phyloP scores from a whole-genome alignment of 2,888 invertebrate species.

The Serripes groenlandicus region DNA sequence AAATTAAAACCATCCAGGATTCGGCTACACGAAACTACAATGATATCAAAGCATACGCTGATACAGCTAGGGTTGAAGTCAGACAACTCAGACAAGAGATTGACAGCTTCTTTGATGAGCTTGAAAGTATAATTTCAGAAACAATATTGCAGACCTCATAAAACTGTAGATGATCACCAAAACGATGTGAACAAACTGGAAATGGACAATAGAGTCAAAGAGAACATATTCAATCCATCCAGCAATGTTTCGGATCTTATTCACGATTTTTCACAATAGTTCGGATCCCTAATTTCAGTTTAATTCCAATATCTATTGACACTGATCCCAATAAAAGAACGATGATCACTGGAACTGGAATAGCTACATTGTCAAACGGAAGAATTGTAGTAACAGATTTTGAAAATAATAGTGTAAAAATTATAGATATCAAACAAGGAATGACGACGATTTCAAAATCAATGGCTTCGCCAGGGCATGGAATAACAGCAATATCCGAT shows the following conservation, averaged over 20 bases:
- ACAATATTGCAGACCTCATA: neutral
- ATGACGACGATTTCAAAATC: neutral
- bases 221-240: neutral
- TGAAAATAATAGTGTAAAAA: neutral
- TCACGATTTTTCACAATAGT: neutral
- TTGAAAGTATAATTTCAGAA: neutral
- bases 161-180: neutral
- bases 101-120: neutral
- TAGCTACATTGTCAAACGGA: neutral
- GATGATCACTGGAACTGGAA: neutral
- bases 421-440: neutral
- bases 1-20: neutral
- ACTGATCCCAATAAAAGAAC: neutral
- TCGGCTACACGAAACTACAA: neutral
- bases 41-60: neutral
- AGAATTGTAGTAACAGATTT: neutral
- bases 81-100: neutral
- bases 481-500: neutral
- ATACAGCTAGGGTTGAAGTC: neutral
- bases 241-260: neutral
- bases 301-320: no score
- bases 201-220: neutral
- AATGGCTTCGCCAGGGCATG: neutral
- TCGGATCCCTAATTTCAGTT: no score
- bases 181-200: neutral